Evolutionary conservation across 37 sponge, comb jelly and placozoan species (phyloP).

Genomic region (Beroe forskalii): DNA sequence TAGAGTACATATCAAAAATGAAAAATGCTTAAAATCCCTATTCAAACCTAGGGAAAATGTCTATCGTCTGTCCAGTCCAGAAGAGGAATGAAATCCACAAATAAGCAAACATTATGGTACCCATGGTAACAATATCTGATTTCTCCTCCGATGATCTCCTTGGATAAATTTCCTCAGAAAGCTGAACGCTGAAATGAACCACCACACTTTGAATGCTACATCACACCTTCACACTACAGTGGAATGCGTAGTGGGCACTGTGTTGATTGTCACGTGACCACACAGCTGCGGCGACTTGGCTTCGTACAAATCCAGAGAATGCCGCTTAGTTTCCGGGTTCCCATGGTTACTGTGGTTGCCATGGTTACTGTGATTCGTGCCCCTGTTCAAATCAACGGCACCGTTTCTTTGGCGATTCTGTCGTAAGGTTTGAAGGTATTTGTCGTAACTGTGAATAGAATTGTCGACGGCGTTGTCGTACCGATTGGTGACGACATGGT

Average conservation of each 20-base stretch:
- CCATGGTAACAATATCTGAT: too few species aligned
- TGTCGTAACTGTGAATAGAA: background rate
- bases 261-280: background rate
- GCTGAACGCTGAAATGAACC: too few species aligned
- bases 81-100: too few species aligned
- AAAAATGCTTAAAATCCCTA: too few species aligned
- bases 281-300: background rate
- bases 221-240: background rate
- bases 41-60: too few species aligned
- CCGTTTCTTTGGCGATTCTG: constrained; percentile 10
- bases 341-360: background rate
- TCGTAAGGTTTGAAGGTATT: constrained; percentile 27
- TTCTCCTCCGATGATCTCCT: too few species aligned
- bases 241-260: background rate
- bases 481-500: background rate
- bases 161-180: too few species aligned
- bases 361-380: background rate
- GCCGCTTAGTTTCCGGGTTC: background rate
- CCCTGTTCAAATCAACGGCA: background rate
- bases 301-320: background rate
- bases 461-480: constrained; percentile 27
- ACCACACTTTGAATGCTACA: background rate
- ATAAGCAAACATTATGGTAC: too few species aligned
- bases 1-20: too few species aligned
- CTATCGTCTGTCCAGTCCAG: too few species aligned